Evolutionary conservation across 2,888 invertebrate species (phyloP).

Genomic region (Eupithecia inturbata): DNA sequence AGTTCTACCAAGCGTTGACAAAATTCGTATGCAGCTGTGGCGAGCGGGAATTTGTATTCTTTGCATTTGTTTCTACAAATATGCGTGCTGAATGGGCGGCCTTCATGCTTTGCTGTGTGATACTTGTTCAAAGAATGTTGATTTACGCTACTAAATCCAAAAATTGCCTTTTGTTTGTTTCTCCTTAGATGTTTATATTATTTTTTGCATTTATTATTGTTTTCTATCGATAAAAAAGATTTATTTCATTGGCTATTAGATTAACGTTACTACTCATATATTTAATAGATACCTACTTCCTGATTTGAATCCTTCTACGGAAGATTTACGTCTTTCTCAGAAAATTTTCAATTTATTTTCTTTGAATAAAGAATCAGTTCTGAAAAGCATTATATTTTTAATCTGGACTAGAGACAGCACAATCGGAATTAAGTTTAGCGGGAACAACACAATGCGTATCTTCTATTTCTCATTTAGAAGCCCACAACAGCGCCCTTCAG

Average conservation of each 20-base stretch:
- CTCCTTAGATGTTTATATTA: not conserved
- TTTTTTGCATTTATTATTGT: not conserved
- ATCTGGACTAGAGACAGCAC: conserved; percentile 64
- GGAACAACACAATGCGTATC: conserved; percentile 65
- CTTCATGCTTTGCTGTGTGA: conserved; percentile 37
- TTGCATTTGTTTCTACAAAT: conserved; percentile 67
- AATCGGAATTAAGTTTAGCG: conserved; percentile 68
- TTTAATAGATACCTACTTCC: conserved; percentile 23
- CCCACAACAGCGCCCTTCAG: conserved; percentile 56
- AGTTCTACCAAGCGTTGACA: conserved; percentile 25
- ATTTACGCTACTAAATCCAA: not conserved
- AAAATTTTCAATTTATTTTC: conserved; percentile 51
- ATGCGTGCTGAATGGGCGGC: conserved; percentile 66
- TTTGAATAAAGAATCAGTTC: conserved; percentile 49
- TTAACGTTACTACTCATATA: not conserved
- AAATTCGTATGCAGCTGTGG: conserved; percentile 63
- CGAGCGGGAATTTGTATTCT: conserved; percentile 63
- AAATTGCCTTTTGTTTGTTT: not conserved
- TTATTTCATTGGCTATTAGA: not conserved
- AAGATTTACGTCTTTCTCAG: conserved; percentile 51
- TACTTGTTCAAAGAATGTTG: conserved; percentile 9
- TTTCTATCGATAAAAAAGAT: not conserved
- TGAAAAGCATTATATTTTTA: conserved; percentile 56
- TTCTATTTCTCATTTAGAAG: conserved; percentile 64
- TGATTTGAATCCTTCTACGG: conserved; percentile 34